Conservation (phyloP, 2,113 vertebrate species). For the Hemicordylus capensis region DNA sequence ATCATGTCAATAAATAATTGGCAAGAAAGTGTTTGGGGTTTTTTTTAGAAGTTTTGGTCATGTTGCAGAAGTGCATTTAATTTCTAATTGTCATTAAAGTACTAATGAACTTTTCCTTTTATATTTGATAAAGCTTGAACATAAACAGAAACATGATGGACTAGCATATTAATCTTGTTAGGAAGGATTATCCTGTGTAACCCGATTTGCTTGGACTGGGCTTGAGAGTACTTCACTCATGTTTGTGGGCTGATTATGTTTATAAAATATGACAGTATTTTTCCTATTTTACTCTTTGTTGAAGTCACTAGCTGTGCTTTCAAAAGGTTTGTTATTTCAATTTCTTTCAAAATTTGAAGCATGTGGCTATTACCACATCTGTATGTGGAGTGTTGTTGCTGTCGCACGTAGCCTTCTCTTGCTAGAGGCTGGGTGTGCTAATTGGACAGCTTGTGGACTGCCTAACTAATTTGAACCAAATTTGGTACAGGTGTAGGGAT, state of each 20-base stretch:
- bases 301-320: not conserved
- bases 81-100: not conserved
- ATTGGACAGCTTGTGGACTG: not conserved
- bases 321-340: constrained; percentile 10
- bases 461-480: too few species aligned
- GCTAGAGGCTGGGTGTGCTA: not conserved
- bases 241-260: constrained; percentile 5
- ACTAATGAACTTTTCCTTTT: not conserved
- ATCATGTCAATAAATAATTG: not conserved
- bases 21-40: not conserved
- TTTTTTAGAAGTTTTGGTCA: not conserved
- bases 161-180: constrained; percentile 4
- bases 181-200: not conserved
- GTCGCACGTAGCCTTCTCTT: not conserved
- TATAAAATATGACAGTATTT: constrained; percentile 12
- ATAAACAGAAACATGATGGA: not conserved
- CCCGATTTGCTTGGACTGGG: not conserved
- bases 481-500: too few species aligned
- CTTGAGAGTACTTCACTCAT: not conserved
- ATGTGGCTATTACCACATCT: not conserved
- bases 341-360: constrained; percentile 17
- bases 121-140: not conserved
- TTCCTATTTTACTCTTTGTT: not conserved
- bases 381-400: not conserved
- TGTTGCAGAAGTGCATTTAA: not conserved